These are phyloP conservation scores for Salarias fasciatus DNA, from an alignment of 2,797 vertebrate species.

Conservation along the genomic window DNA sequence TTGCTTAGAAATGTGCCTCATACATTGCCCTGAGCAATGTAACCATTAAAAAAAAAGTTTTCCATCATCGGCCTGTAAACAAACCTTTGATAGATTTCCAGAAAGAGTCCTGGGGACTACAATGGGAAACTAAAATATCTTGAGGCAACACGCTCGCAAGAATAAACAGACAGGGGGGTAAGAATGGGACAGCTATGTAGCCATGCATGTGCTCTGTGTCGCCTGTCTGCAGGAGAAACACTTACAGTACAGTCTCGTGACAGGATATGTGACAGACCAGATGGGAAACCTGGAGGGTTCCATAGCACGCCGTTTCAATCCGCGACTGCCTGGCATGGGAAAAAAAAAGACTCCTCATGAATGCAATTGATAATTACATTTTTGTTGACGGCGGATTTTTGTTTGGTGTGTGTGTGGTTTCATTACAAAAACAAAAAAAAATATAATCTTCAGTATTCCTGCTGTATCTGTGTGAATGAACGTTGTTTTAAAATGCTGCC, in stretches of 20 bases:
- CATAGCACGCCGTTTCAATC: not conserved
- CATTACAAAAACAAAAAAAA: too few relatives aligned
- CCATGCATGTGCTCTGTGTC: slow-evolving; percentile 19
- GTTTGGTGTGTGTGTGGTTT: too few relatives aligned
- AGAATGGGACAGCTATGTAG: slow-evolving; percentile 47
- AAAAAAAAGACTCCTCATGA: not conserved
- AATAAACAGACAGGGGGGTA: slow-evolving; percentile 59
- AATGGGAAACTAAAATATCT: slow-evolving; percentile 55
- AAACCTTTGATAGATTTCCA: slow-evolving; percentile 35
- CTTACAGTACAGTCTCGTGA: slow-evolving; percentile 23
- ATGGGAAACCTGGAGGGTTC: slow-evolving; percentile 28
- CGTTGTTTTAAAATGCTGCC: too few relatives aligned
- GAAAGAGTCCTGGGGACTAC: slow-evolving; percentile 35
- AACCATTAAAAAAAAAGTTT: too few relatives aligned
- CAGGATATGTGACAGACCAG: slow-evolving; percentile 43
- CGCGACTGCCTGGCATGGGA: not conserved
- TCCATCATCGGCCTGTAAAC: slow-evolving; percentile 20
- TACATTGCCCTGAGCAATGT: too few relatives aligned
- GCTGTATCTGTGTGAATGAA: too few relatives aligned
- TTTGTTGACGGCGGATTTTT: too few relatives aligned
- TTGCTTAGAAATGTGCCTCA: too few relatives aligned
- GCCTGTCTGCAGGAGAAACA: slow-evolving; percentile 29
- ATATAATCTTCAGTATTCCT: too few relatives aligned
- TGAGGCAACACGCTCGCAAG: slow-evolving; percentile 32
- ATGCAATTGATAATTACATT: too few relatives aligned